These are phyloP conservation scores for Rapana venosa DNA, from an alignment of 2,888 invertebrate genomes.

Conservation along the genomic window DNA sequence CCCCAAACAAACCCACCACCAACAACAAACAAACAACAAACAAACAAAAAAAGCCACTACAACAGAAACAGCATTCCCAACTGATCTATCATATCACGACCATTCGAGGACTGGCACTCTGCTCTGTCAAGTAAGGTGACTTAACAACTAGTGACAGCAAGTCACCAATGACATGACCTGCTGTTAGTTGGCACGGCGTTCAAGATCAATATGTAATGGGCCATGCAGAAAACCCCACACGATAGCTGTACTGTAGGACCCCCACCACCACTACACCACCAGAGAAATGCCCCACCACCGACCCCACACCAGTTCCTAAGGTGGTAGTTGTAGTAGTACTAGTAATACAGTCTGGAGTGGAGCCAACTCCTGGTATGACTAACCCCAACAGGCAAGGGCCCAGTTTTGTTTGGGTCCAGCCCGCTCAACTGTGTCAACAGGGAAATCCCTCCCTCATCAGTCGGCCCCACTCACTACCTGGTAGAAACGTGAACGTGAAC, in stretches of 20 bases:
- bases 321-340: no score
- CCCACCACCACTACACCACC: not conserved
- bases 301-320: not conserved
- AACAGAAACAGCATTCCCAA: no score
- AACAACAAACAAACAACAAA: no score
- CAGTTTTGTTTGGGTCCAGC: slow-evolving; percentile 11
- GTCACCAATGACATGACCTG: not conserved
- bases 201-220: slow-evolving; percentile 6
- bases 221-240: not conserved
- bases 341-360: not conserved
- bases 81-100: no score
- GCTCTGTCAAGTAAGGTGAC: no score
- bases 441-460: not conserved
- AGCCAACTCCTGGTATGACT: slow-evolving; percentile 7
- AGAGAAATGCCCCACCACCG: not conserved
- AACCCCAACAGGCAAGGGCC: not conserved
- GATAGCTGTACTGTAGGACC: not conserved
- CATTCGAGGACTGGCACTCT: no score
- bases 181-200: not conserved
- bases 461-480: no score
- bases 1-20: no score
- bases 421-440: slow-evolving; percentile 24
- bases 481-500: not conserved
- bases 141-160: no score
- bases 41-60: no score